These are phyloP conservation scores for Morelia viridis DNA, from an alignment of 2,797 vertebrate genomes.

Conservation along the genomic window DNA sequence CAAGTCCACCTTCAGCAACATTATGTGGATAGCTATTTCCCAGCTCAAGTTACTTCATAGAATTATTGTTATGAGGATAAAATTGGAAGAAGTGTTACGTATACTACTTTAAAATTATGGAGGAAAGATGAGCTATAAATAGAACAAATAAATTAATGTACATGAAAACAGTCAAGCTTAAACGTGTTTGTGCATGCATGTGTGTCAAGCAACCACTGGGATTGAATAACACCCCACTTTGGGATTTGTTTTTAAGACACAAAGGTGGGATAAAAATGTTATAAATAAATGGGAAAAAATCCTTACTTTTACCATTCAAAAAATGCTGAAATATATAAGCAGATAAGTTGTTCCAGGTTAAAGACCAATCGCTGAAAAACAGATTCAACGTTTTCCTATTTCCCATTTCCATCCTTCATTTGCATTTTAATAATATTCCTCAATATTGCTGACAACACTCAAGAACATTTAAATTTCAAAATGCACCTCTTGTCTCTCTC, in stretches of 20 bases:
- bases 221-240: not conserved
- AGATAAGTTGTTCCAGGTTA: not conserved
- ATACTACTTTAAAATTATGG: not conserved
- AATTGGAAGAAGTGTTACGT: not conserved
- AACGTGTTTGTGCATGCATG: not conserved
- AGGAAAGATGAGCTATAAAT: not conserved
- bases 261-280: not conserved
- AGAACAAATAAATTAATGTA: not conserved
- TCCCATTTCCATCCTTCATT: not conserved
- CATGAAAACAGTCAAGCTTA: not conserved
- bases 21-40: not conserved
- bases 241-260: not conserved
- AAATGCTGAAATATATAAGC: not conserved
- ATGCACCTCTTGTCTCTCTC: not conserved
- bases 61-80: not conserved
- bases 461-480: not conserved
- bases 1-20: not conserved
- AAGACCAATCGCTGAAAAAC: not conserved
- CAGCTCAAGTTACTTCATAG: not conserved
- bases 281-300: not conserved
- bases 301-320: not conserved
- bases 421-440: constrained; percentile 17
- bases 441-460: not conserved
- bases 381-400: not conserved
- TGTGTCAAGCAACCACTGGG: not conserved